These are phyloP conservation scores for Brachypterus glaber DNA, from an alignment of 2,888 invertebrate species.

Conservation along the genomic window DNA sequence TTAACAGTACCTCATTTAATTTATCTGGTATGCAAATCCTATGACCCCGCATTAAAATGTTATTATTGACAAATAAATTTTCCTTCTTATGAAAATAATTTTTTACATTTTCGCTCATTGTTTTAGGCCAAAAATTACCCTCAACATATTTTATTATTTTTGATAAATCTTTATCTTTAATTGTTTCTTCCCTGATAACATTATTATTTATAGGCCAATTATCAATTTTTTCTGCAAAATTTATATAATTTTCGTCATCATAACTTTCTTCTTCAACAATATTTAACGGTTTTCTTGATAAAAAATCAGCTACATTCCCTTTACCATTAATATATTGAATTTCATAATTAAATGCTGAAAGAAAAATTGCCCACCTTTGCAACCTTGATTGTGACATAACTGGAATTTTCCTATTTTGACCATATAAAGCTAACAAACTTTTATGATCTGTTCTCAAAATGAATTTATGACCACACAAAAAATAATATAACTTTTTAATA, in stretches of 20 bases:
- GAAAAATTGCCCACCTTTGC: too few species aligned
- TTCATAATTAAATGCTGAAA: constrained; percentile 9
- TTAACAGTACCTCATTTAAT: constrained; percentile 1
- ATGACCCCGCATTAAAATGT: constrained; percentile 9
- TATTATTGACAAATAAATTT: constrained; percentile 4
- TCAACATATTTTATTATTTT: too few species aligned
- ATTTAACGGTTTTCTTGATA: constrained; percentile 7
- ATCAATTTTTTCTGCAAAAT: constrained; percentile 4
- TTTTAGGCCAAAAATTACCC: too few species aligned
- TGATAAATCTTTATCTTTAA: too few species aligned
- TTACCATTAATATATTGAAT: constrained; percentile 9
- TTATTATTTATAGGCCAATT: constrained; percentile 10
- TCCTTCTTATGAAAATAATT: constrained; percentile 6
- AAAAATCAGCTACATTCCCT: constrained; percentile 9
- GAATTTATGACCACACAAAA: too few species aligned
- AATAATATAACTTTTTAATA: too few species aligned
- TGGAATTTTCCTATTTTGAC: too few species aligned
- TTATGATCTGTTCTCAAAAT: too few species aligned
- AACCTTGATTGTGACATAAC: too few species aligned
- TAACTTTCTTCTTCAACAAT: constrained; percentile 5
- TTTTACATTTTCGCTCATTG: too few species aligned
- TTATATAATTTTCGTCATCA: constrained; percentile 4
- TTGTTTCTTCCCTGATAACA: constrained; percentile 1
- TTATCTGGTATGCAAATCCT: constrained; percentile 5
- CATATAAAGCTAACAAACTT: too few species aligned